Percentiles rank a stretch among this genome's conserved stretches.
These are phyloP conservation scores for Sesia bembeciformis DNA, from an alignment of 2,888 invertebrate genomes.

Conservation along the genomic window DNA sequence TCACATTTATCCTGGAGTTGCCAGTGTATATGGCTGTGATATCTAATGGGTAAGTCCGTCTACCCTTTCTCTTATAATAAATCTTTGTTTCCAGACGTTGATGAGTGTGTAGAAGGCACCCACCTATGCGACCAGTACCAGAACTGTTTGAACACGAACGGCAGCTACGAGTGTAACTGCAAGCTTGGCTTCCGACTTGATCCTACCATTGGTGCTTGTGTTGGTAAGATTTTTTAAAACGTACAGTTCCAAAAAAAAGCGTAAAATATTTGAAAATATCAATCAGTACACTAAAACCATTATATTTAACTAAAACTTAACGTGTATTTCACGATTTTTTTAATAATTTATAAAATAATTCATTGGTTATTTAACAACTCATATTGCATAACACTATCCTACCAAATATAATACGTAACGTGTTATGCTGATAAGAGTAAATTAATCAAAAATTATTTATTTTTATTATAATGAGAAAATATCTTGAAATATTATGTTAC, in stretches of 20 bases:
- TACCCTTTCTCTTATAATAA: not conserved
- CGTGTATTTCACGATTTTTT: not conserved
- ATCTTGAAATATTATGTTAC: no score
- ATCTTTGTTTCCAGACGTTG: constrained; percentile 77
- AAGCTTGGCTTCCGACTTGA: constrained; percentile 52
- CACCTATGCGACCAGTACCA: constrained; percentile 60
- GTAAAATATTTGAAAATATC: no score
- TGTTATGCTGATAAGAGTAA: no score
- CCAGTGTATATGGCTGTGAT: no score
- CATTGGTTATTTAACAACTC: no score
- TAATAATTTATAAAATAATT: no score
- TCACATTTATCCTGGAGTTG: no score
- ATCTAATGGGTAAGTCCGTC: constrained; percentile 39
- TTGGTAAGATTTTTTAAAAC: constrained; percentile 25
- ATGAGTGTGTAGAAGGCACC: constrained; percentile 81
- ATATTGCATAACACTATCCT: no score
- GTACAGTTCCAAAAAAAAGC: not conserved
- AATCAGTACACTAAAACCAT: not conserved
- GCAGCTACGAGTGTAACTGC: constrained; percentile 62
- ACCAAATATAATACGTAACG: no score
- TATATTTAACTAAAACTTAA: not conserved
- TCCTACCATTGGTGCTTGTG: constrained; percentile 47
- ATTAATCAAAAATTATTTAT: no score
- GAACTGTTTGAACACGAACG: constrained; percentile 58
- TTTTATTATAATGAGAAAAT: no score